A percentile compares a stretch with the other conserved stretches of the same genome.
Conservation (phyloP, 2,113 vertebrate genomes). For the Burhinus oedicnemus region DNA sequence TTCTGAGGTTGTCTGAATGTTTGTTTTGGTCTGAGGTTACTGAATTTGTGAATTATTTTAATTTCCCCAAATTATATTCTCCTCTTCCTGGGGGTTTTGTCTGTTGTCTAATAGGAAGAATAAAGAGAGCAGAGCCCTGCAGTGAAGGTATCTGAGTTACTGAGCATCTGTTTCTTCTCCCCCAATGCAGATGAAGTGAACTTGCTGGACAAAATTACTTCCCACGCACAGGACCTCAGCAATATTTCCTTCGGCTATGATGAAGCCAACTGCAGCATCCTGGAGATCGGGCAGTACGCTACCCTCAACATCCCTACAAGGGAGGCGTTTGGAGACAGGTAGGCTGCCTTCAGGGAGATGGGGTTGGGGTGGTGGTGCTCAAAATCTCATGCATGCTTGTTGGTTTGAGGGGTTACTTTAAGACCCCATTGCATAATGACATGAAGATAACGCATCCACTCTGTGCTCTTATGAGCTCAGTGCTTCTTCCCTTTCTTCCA, state of each 20-base stretch:
- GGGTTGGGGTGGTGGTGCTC: neutral
- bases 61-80: neutral
- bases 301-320: conserved; percentile 80
- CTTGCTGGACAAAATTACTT: conserved; percentile 78
- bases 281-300: conserved; percentile 85
- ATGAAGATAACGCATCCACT: accelerated
- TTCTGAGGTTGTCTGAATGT: neutral
- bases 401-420: neutral
- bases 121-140: neutral
- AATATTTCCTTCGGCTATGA: conserved; percentile 77
- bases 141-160: neutral
- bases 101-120: neutral
- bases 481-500: neutral
- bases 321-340: conserved; percentile 81
- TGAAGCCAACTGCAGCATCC: conserved; percentile 72
- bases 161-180: neutral
- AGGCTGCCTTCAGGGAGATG: neutral
- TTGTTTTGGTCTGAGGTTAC: neutral
- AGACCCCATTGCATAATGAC: accelerated
- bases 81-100: neutral
- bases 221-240: conserved; percentile 58
- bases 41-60: neutral
- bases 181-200: conserved; percentile 79
- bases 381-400: neutral
- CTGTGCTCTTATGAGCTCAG: neutral